Evolutionary conservation across 2,797 vertebrate species (phyloP).

Genomic region (Hephaestus fuliginosus): DNA sequence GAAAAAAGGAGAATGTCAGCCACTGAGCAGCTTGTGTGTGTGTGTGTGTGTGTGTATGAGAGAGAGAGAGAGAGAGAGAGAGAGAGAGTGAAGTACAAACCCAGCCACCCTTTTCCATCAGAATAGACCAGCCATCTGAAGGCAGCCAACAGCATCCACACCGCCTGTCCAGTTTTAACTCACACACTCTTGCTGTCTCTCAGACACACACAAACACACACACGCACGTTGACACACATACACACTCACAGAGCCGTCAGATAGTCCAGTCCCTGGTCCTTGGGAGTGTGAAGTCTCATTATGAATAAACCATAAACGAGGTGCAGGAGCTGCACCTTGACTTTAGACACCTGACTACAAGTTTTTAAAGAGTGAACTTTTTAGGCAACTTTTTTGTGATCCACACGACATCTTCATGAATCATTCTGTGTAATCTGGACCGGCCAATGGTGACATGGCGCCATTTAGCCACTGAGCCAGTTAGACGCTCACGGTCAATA

Average conservation of each 20-base stretch:
- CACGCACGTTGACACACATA: slow-evolving; percentile 15
- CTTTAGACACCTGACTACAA: slow-evolving; percentile 55
- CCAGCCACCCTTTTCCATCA: slow-evolving; percentile 64
- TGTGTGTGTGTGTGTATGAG: slow-evolving; percentile 32
- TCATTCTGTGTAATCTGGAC: slow-evolving; percentile 27
- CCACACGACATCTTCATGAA: slow-evolving; percentile 36
- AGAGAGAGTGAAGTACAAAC: slow-evolving; percentile 54
- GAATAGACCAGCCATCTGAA: slow-evolving; percentile 65
- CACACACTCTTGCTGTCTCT: slow-evolving; percentile 44
- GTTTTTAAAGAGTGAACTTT: slow-evolving; percentile 57
- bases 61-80: slow-evolving; percentile 20
- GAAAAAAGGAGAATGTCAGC: slow-evolving; percentile 84
- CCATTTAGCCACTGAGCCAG: slow-evolving; percentile 11
- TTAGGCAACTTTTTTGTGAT: slow-evolving; percentile 48
- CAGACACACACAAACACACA: slow-evolving; percentile 22
- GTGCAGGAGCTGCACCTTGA: slow-evolving; percentile 56
- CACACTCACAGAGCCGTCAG: slow-evolving; percentile 40
- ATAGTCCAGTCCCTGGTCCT: slow-evolving; percentile 52
- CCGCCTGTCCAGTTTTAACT: slow-evolving; percentile 58
- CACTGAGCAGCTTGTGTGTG: slow-evolving; percentile 52
- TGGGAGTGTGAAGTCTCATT: slow-evolving; percentile 65
- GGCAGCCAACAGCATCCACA: slow-evolving; percentile 60
- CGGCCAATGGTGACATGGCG: background rate
- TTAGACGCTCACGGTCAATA: background rate
- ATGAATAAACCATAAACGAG: slow-evolving; percentile 75